These are phyloP conservation scores for Rhadina sibilatrix DNA, from an alignment of 2,113 vertebrate genomes.

Conservation along the genomic window DNA sequence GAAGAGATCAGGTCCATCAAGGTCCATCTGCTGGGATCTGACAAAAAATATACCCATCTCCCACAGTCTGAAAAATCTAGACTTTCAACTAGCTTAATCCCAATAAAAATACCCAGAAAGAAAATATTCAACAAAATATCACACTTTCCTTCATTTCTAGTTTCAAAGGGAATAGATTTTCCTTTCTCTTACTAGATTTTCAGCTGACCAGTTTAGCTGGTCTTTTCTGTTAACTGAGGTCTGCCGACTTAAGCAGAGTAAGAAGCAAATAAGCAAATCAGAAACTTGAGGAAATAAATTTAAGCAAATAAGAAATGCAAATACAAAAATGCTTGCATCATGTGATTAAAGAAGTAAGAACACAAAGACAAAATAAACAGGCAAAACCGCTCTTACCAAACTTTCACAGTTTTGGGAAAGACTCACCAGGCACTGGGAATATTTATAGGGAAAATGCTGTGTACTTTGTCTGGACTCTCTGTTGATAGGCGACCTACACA, in stretches of 20 bases:
- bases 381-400: neutral
- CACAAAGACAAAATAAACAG: neutral
- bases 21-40: rapidly evolving
- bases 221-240: neutral
- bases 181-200: neutral
- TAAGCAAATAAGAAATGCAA: neutral
- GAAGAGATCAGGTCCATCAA: neutral
- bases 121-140: neutral
- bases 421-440: neutral
- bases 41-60: neutral
- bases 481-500: neutral
- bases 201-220: neutral
- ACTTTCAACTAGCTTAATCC: neutral
- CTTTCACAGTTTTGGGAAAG: neutral
- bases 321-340: neutral
- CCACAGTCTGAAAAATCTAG: neutral
- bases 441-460: neutral
- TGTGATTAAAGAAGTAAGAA: neutral
- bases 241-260: neutral
- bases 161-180: neutral
- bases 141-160: neutral
- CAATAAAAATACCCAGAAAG: neutral
- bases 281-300: neutral
- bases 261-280: neutral
- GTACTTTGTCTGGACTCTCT: neutral